Conservation (phyloP, 1,140 invertebrate species). For the Drosophila setifemur region DNA sequence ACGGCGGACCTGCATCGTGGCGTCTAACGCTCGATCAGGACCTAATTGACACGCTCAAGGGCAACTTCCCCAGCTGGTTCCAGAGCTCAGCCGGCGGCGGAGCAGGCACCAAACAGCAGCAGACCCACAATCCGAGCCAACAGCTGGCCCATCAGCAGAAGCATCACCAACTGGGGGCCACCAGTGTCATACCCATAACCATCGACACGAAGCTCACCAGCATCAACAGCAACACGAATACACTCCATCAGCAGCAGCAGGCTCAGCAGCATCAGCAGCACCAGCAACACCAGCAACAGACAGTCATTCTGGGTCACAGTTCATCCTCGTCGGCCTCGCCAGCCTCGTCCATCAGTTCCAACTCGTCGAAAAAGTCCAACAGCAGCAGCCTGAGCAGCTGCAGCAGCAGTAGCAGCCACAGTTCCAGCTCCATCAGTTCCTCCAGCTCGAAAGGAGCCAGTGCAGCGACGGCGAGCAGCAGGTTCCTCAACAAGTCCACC, state of each 20-base stretch:
- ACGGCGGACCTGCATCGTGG: constrained; percentile 92
- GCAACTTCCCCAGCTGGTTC: constrained; percentile 96
- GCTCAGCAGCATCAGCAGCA: constrained; percentile 30
- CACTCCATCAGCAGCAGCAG: constrained; percentile 65
- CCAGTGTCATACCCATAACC: constrained; percentile 68
- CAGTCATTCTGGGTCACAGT: constrained; percentile 51
- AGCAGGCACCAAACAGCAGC: constrained; percentile 63
- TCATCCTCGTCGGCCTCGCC: constrained; percentile 73
- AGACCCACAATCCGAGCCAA: constrained; percentile 67
- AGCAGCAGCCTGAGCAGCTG: constrained; percentile 62
- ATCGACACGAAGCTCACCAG: constrained; percentile 59
- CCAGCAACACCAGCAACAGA: constrained; percentile 41
- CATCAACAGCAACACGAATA: constrained; percentile 53
- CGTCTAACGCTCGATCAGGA: constrained; percentile 94
- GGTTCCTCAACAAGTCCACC: constrained; percentile 64
- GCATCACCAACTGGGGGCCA: constrained; percentile 51
- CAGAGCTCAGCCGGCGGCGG: constrained; percentile 81
- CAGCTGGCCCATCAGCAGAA: constrained; percentile 61
- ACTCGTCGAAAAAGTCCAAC: constrained; percentile 71
- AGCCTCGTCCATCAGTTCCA: constrained; percentile 75
- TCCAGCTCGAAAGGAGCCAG: constrained; percentile 23
- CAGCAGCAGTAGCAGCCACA: constrained; percentile 52
- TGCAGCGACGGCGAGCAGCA: constrained; percentile 52
- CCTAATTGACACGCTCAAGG: constrained; percentile 93
- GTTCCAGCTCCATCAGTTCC: constrained; percentile 28